Percentiles rank a stretch among this genome's conserved stretches.
phyloP scores from a whole-genome alignment of 2,113 vertebrate species.

The Phoxinus phoxinus region DNA sequence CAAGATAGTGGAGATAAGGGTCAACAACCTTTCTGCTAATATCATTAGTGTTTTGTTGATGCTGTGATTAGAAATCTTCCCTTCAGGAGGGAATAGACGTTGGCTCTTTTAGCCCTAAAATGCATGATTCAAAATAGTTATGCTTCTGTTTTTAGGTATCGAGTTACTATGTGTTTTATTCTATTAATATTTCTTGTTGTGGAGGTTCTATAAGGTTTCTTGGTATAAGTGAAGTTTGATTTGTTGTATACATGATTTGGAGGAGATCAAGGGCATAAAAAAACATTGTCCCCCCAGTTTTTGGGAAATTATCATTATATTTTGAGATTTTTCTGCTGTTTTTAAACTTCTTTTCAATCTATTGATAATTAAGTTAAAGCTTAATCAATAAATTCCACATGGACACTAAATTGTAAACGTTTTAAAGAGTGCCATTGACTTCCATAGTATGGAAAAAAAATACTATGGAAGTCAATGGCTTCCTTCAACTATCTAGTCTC shows the following conservation, averaged over 20 bases:
- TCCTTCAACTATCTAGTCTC: too few species aligned
- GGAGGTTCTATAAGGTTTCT: not conserved
- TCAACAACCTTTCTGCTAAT: conserved; percentile 47
- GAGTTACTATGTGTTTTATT: not conserved
- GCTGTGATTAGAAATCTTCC: conserved; percentile 18
- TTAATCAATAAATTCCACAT: not conserved
- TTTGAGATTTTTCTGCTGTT: too few species aligned
- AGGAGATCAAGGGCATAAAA: not conserved
- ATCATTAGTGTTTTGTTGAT: conserved; percentile 9
- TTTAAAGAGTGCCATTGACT: not conserved
- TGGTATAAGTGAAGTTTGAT: not conserved
- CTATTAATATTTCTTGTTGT: not conserved
- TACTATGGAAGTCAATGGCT: too few species aligned
- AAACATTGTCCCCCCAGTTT: too few species aligned
- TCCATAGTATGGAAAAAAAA: too few species aligned
- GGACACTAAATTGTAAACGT: not conserved
- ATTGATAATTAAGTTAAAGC: not conserved
- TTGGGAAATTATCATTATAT: too few species aligned
- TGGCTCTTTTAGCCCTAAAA: not conserved
- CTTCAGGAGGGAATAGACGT: not conserved
- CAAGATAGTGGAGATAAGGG: conserved; percentile 68
- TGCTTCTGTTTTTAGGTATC: not conserved
- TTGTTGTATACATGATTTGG: not conserved
- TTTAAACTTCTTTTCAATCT: not conserved
- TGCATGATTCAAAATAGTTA: not conserved